Conservation (phyloP, 2,797 vertebrate species). For the Rhincodon typus region DNA sequence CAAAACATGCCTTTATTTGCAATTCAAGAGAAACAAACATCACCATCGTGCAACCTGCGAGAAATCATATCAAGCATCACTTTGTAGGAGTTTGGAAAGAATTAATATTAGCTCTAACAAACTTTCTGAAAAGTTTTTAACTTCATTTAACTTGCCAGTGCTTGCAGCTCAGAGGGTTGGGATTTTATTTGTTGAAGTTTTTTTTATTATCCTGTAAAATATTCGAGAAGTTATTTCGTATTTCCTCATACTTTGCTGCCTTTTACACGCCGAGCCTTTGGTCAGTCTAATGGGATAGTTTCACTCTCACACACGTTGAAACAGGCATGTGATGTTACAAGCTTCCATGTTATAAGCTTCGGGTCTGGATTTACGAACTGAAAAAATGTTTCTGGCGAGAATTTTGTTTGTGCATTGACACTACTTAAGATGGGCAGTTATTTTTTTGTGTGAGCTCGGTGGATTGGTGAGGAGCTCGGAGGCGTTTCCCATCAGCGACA, state of each 20-base stretch:
- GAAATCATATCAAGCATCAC: neutral
- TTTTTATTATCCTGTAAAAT: neutral
- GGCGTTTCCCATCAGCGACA: conserved; percentile 42
- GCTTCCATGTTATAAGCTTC: too few relatives aligned
- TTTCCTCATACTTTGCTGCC: neutral
- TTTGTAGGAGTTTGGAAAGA: neutral
- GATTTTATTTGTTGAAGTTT: neutral
- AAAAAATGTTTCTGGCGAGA: too few relatives aligned
- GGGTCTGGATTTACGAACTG: neutral
- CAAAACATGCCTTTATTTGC: neutral
- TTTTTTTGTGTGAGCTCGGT: neutral
- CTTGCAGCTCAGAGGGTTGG: neutral
- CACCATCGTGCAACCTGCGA: neutral
- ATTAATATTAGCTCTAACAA: neutral
- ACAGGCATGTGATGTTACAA: neutral
- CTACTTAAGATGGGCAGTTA: neutral
- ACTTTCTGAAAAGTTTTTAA: neutral
- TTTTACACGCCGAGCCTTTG: neutral
- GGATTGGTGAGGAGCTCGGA: too few relatives aligned
- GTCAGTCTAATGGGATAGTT: neutral
- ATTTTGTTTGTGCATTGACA: neutral
- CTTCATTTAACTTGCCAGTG: neutral
- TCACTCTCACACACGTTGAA: neutral
- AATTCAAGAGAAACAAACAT: neutral
- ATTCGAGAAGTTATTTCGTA: neutral